These are phyloP conservation scores for Podabrus alpinus DNA, from an alignment of 2,888 invertebrate species.

Conservation along the genomic window DNA sequence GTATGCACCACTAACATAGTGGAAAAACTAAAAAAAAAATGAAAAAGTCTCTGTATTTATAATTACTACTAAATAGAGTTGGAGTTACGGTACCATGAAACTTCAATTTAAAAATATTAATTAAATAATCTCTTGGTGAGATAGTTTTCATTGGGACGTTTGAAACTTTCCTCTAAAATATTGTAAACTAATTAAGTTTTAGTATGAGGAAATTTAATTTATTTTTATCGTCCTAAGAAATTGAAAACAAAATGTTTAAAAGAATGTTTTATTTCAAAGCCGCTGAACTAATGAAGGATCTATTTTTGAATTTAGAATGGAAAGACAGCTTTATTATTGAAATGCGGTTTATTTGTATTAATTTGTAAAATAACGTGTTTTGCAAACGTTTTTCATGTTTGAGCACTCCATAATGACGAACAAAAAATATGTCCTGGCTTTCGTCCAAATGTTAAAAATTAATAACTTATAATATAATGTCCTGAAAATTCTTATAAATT, in stretches of 20 bases:
- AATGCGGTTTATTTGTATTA: background rate
- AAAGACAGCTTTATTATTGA: background rate
- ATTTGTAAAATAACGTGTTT: constrained; percentile 2
- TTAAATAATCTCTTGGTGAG: background rate
- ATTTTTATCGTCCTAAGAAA: background rate
- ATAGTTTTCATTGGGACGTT: background rate
- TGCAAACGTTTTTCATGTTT: background rate
- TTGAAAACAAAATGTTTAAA: background rate
- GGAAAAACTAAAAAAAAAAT: background rate
- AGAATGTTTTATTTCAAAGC: background rate
- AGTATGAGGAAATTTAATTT: background rate
- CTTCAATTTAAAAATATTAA: background rate
- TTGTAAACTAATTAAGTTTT: too few species aligned
- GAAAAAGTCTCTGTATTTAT: too few species aligned
- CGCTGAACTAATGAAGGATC: background rate
- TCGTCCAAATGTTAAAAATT: background rate
- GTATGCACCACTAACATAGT: background rate
- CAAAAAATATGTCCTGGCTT: background rate
- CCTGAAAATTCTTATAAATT: background rate
- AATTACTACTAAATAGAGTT: background rate
- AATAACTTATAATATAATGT: background rate
- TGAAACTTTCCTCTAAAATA: too few species aligned
- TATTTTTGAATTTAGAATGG: background rate
- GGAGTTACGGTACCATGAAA: background rate
- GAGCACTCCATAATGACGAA: background rate